These are phyloP conservation scores for Pampusana beccarii DNA, from an alignment of 2,113 vertebrate genomes.

Conservation along the genomic window DNA sequence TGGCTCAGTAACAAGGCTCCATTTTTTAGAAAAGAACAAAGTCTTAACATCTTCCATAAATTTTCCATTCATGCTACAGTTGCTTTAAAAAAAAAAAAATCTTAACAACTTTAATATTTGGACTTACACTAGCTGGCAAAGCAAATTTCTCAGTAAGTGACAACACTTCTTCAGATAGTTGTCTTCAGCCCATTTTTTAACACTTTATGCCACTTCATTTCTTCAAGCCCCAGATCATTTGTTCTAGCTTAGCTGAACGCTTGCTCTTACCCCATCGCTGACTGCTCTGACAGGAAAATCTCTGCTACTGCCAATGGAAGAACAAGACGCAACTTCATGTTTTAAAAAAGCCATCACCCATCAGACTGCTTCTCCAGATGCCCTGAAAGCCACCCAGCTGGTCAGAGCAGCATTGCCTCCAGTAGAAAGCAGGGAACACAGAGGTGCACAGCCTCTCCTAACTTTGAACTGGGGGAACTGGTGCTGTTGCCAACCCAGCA, in stretches of 20 bases:
- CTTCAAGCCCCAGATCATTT: neutral
- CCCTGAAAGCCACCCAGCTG: neutral
- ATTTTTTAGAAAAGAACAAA: slow-evolving; percentile 1
- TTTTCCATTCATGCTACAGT: slow-evolving; percentile 24
- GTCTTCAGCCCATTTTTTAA: slow-evolving; percentile 57
- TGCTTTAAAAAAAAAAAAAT: neutral
- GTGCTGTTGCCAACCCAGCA: neutral
- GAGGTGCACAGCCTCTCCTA: neutral
- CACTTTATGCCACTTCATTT: slow-evolving; percentile 27
- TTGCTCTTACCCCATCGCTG: neutral
- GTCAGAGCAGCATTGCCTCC: rapidly evolving
- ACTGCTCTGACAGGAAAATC: neutral
- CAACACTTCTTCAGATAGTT: slow-evolving; percentile 43
- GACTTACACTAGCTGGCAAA: slow-evolving; percentile 35
- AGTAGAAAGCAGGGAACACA: neutral
- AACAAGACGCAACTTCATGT: neutral
- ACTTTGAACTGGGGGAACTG: neutral
- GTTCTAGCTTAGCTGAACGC: neutral
- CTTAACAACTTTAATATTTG: slow-evolving; percentile 46
- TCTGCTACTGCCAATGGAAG: neutral
- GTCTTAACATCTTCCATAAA: neutral
- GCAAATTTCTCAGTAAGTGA: slow-evolving; percentile 46
- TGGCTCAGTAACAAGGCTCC: slow-evolving; percentile 9
- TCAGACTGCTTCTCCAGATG: neutral
- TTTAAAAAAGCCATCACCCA: neutral